A percentile compares a stretch with the other conserved stretches of the same genome.
phyloP scores from a whole-genome alignment of 2,797 vertebrate species.

The Coracias cyanogaster region DNA sequence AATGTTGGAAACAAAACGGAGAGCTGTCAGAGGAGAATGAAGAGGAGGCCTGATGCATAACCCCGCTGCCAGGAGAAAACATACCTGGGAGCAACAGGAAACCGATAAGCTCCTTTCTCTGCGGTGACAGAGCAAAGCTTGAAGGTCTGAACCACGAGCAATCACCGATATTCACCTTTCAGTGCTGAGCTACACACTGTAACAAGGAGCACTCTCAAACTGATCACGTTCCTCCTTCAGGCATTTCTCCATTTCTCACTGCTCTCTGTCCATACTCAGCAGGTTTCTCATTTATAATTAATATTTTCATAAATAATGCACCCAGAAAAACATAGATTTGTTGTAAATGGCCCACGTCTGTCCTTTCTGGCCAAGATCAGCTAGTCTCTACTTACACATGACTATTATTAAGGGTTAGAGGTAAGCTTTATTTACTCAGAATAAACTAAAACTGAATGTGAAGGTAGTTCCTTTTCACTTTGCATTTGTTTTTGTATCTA shows the following conservation, averaged over 20 bases:
- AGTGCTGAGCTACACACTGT: neutral
- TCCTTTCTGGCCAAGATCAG: neutral
- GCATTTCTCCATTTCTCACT: neutral
- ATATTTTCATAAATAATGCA: constrained; percentile 63
- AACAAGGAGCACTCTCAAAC: neutral
- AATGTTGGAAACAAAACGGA: constrained; percentile 59
- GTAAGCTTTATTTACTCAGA: neutral
- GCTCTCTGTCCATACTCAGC: neutral
- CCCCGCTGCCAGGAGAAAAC: neutral
- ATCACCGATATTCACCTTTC: neutral
- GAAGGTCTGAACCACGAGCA: neutral
- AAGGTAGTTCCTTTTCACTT: neutral
- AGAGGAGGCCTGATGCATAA: neutral
- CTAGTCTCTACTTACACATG: neutral
- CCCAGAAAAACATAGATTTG: constrained; percentile 10
- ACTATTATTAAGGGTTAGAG: neutral
- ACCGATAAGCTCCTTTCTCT: constrained; percentile 35
- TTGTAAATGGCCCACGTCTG: neutral
- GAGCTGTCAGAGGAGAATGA: constrained; percentile 43
- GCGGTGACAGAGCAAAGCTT: neutral
- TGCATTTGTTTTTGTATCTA: neutral
- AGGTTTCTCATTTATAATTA: constrained; percentile 51
- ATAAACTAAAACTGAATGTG: neutral
- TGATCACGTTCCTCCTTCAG: neutral
- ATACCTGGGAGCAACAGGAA: constrained; percentile 38